phyloP scores from a whole-genome alignment of 1,140 invertebrate genomes.

The Eumaeus atala region DNA sequence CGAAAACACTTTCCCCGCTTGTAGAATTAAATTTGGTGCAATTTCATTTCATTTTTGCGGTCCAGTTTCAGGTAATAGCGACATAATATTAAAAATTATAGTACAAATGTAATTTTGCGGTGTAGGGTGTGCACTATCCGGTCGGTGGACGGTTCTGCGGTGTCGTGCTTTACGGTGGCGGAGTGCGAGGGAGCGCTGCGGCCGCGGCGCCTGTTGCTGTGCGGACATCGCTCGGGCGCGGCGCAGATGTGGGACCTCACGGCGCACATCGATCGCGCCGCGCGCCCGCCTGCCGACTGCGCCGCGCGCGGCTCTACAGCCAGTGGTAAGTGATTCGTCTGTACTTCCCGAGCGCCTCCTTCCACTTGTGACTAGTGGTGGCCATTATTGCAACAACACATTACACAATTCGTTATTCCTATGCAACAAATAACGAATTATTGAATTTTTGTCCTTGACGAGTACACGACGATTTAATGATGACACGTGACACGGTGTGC shows the following conservation, averaged over 20 bases:
- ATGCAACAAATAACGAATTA: too few species aligned
- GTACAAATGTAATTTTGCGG: constrained; percentile 19
- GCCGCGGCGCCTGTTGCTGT: constrained; percentile 93
- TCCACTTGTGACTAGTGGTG: too few species aligned
- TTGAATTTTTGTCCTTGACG: too few species aligned
- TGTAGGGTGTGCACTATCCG: constrained; percentile 96
- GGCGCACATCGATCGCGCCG: constrained; percentile 90
- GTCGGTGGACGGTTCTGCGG: constrained; percentile 94
- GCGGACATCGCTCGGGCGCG: constrained; percentile 94
- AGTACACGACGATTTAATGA: too few species aligned
- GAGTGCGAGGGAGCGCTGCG: constrained; percentile 97
- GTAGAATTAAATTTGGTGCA: too few species aligned
- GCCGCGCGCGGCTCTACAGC: constrained; percentile 34
- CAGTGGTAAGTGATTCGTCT: constrained; percentile 16
- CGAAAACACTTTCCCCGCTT: too few species aligned
- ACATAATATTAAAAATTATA: constrained; percentile 6
- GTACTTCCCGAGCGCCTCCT: constrained; percentile 1
- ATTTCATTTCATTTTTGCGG: too few species aligned
- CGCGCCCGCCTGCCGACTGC: constrained; percentile 77
- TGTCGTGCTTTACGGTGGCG: constrained; percentile 96
- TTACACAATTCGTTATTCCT: too few species aligned
- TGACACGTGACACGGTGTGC: too few species aligned
- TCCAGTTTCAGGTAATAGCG: too few species aligned
- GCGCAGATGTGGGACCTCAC: constrained; percentile 99
- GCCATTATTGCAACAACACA: too few species aligned